Evolutionary conservation across 2,113 vertebrate genomes (phyloP), one percentile per base, ranked within the genome.

Genomic region (Pseudorectes ferrugineus): DNA sequence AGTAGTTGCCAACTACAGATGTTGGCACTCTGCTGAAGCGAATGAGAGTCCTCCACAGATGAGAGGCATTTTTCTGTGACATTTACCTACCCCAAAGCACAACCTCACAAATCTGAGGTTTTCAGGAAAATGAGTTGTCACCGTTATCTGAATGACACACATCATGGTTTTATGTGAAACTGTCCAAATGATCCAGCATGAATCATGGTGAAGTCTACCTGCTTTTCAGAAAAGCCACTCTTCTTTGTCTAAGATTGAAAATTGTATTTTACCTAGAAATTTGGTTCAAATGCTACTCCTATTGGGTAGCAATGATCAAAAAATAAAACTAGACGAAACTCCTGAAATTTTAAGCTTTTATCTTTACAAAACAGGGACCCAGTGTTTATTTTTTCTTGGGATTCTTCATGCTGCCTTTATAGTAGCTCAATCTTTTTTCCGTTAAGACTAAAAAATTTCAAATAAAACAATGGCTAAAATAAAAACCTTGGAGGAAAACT

Each of bases 11-110:
- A 74, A 13, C 35, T 76, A 45, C n/a, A 68, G 49, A 76, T 5
- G 3, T 21, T 66, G 33, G 35, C 16, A 42, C 73, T 80, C 51
- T 45, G 42, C 46, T 79, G 38, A 85, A 80, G 40, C 5, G 2
- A 40, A 21, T 59, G 7, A 67, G 58, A 48, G 26, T n/a, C 67
- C 26, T 43, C 58, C 25, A 35, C 0, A 0, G 15, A 63, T 0
- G 1, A 71, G 33, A 81, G 43, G 19, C 1, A 26, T 66, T 87
- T 63, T 55, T 52, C 29, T 33, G 24, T 6, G 66, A 67, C 8
- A 5, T 61, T 78, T 58, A 70, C 22, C 18, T 31, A 40, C 10
- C 28, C 16, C 23, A 59, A 26, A 54, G 31, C 38, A 58, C 29
- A 87, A n/a, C 18, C 10, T 80, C 40, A 51, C 35, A 54, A 80